A percentile compares a stretch with the other conserved stretches of the same genome.
phyloP scores from a whole-genome alignment of 2,113 vertebrate genomes.

The Microcebus ravelobensis region DNA sequence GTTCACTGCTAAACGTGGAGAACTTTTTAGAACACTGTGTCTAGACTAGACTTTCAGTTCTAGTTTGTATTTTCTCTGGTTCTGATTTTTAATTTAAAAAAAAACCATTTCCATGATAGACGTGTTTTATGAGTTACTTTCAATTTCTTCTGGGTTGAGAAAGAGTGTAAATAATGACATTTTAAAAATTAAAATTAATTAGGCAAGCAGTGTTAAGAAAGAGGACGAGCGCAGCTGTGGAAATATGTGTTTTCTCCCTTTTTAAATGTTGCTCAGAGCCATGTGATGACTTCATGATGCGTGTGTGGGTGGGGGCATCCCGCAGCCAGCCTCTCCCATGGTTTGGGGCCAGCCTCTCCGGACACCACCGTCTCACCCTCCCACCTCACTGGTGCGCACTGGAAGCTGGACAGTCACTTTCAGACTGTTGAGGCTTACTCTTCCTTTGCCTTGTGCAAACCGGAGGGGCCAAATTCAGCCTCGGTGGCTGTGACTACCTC shows the following conservation, averaged over 20 bases:
- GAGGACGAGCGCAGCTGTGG: not conserved
- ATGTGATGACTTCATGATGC: not conserved
- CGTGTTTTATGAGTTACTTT: slow-evolving; percentile 12
- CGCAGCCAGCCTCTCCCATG: not conserved
- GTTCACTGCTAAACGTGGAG: slow-evolving; percentile 31
- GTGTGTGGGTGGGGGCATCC: not conserved
- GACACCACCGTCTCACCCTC: not conserved
- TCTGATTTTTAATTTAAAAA: slow-evolving; percentile 37
- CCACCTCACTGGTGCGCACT: rapidly evolving
- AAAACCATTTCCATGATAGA: not conserved
- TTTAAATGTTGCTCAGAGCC: not conserved
- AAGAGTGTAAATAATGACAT: not conserved
- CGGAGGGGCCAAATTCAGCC: not conserved
- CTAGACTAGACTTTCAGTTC: slow-evolving; percentile 56
- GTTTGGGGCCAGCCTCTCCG: not conserved
- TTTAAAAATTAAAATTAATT: slow-evolving; percentile 16
- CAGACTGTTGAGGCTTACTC: not conserved
- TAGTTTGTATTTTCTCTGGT: slow-evolving; percentile 52
- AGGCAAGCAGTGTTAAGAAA: not conserved
- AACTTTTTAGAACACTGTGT: not conserved
- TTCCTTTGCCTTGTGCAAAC: not conserved
- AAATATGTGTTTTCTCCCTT: not conserved
- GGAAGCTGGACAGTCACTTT: not conserved
- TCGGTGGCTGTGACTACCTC: not conserved
- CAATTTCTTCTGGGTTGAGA: slow-evolving; percentile 10